phyloP scores from a whole-genome alignment of 2,113 vertebrate genomes.

The Boulengeromyrus knoepffleri region DNA sequence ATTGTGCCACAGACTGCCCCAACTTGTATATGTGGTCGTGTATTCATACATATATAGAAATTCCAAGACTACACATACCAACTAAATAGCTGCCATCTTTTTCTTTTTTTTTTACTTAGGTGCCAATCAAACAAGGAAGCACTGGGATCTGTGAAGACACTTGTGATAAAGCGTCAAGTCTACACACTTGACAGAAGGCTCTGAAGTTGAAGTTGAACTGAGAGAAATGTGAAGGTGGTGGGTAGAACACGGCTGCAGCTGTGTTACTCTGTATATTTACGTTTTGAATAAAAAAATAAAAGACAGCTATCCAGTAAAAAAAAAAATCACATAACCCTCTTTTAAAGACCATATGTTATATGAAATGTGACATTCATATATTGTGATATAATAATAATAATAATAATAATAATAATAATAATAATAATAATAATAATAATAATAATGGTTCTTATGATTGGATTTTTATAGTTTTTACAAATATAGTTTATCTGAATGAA shows the following conservation, averaged over 20 bases:
- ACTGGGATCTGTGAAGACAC: slow-evolving; percentile 46
- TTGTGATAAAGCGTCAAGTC: slow-evolving; percentile 39
- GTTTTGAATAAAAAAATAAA: neutral
- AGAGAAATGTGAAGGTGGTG: slow-evolving; percentile 53
- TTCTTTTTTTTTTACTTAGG: slow-evolving; percentile 40
- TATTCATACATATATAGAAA: slow-evolving; percentile 20
- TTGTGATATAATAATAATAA: neutral
- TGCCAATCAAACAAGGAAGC: slow-evolving; percentile 52
- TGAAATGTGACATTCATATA: neutral
- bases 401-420: neutral
- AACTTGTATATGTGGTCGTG: neutral
- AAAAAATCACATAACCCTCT: neutral
- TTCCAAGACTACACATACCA: neutral
- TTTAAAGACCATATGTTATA: neutral
- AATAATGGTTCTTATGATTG: neutral
- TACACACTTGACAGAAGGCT: slow-evolving; percentile 33
- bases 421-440: neutral
- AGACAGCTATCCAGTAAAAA: neutral
- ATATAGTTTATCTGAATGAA: neutral
- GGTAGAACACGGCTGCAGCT: slow-evolving; percentile 19
- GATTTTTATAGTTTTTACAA: neutral
- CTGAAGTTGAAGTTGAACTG: slow-evolving; percentile 28
- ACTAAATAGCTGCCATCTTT: slow-evolving; percentile 23
- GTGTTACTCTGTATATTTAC: neutral
- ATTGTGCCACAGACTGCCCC: neutral